Evolutionary conservation across 2,113 vertebrate species (phyloP).

Genomic region (Haliaeetus leucogaster): DNA sequence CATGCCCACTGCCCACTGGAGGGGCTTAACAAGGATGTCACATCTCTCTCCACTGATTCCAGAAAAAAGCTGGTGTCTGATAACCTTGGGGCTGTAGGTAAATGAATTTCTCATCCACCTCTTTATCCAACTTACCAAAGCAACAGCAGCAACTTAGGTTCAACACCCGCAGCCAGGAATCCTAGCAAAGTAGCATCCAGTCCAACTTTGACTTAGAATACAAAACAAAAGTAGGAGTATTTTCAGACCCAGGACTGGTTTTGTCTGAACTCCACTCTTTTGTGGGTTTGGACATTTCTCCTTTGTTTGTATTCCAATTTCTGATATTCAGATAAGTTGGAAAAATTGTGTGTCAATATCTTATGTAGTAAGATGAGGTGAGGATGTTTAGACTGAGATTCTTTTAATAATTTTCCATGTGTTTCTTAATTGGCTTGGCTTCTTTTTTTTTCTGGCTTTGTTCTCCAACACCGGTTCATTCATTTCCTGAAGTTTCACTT

Average conservation of each 20-base stretch:
- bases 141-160: neutral
- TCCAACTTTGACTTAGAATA: neutral
- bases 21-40: fast-evolving
- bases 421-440: slow-evolving; percentile 15
- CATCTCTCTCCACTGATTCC: neutral
- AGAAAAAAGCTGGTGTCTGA: neutral
- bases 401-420: slow-evolving; percentile 3
- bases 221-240: neutral
- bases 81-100: neutral
- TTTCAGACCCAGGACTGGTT: neutral
- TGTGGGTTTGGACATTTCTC: neutral
- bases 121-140: neutral
- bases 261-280: neutral
- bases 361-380: neutral
- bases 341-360: neutral
- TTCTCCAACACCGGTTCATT: slow-evolving; percentile 55
- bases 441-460: slow-evolving; percentile 47
- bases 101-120: neutral
- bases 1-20: neutral
- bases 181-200: neutral
- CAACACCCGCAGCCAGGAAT: neutral
- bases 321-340: neutral
- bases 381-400: neutral
- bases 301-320: neutral
- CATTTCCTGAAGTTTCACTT: slow-evolving; percentile 68